A percentile compares a stretch with the other conserved stretches of the same genome.
These are phyloP conservation scores for Nesogale talazaci DNA, from an alignment of 2,113 vertebrate species.

Conservation along the genomic window DNA sequence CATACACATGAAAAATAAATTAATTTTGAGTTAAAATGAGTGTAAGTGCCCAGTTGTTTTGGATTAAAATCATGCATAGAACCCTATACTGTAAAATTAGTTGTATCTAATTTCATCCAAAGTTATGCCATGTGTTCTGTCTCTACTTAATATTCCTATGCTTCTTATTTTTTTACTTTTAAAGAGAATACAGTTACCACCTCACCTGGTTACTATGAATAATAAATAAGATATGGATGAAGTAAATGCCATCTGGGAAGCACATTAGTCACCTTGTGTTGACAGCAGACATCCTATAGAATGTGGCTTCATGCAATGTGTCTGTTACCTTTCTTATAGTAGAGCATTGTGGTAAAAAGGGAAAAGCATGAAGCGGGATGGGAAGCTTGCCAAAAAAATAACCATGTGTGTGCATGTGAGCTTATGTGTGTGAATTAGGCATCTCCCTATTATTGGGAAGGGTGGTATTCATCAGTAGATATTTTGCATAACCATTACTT, in stretches of 20 bases:
- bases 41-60: background rate
- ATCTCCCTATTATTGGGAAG: background rate
- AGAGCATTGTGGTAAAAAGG: background rate
- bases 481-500: background rate
- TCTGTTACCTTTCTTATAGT: background rate
- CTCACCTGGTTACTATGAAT: background rate
- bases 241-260: background rate
- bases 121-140: background rate
- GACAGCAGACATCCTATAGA: background rate
- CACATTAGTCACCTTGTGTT: background rate
- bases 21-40: background rate
- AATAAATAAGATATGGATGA: background rate
- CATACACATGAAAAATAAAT: background rate
- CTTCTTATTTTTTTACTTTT: constrained; percentile 37
- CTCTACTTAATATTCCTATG: background rate
- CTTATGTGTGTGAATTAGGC: background rate
- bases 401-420: background rate
- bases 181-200: background rate
- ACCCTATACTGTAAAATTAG: background rate
- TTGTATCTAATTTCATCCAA: background rate
- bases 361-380: background rate
- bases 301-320: background rate
- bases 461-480: background rate
- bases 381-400: constrained; percentile 15
- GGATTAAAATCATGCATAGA: background rate